A percentile compares a stretch with the other conserved stretches of the same genome.
phyloP scores from a whole-genome alignment of 2,888 invertebrate species.

The Sipha maydis region DNA sequence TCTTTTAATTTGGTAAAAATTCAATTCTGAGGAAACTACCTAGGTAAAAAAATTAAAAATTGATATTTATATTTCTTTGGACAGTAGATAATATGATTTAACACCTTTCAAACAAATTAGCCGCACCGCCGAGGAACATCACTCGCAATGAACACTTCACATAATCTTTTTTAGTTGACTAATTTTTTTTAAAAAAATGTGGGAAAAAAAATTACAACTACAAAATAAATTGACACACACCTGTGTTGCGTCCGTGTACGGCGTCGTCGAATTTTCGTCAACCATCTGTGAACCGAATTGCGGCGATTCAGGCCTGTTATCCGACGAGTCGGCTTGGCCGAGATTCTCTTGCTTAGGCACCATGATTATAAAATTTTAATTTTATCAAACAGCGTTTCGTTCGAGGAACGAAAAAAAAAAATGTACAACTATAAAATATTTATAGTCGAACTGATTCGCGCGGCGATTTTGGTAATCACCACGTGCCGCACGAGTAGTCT shows the following conservation, averaged over 20 bases:
- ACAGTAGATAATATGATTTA: neutral
- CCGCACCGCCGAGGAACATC: neutral
- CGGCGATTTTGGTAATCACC: neutral
- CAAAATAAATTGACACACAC: constrained; percentile 71
- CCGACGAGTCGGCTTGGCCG: constrained; percentile 70
- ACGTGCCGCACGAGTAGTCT: neutral
- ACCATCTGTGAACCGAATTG: constrained; percentile 92
- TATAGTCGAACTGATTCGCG: neutral
- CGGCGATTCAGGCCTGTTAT: constrained; percentile 67
- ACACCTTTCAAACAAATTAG: neutral
- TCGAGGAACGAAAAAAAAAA: neutral
- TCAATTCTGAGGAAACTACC: neutral
- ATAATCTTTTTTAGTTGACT: neutral
- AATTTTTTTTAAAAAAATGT: neutral
- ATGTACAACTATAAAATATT: neutral
- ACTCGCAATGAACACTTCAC: neutral
- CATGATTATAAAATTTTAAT: constrained; percentile 69
- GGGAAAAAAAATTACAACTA: neutral
- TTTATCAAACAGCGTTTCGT: neutral
- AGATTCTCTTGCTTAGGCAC: constrained; percentile 76
- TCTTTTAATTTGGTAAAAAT: neutral
- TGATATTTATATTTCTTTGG: neutral
- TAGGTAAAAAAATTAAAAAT: neutral
- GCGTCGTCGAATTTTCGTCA: constrained; percentile 90
- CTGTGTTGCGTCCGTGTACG: constrained; percentile 98